These are phyloP conservation scores for Agelaius tricolor DNA, from an alignment of 2,113 vertebrate genomes.

Conservation along the genomic window DNA sequence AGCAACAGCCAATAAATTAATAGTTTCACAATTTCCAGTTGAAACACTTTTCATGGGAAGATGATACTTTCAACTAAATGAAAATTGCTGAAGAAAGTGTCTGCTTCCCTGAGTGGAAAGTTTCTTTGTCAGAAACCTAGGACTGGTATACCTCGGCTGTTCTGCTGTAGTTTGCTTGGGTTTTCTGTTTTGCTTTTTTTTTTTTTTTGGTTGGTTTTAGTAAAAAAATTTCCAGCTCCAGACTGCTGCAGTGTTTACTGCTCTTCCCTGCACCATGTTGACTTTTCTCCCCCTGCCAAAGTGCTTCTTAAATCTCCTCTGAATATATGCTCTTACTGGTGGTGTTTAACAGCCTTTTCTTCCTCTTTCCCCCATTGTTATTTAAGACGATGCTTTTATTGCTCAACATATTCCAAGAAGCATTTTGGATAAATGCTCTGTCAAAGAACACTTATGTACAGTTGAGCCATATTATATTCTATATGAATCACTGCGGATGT, in stretches of 20 bases:
- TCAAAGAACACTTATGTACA: conserved; percentile 50
- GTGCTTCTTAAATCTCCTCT: conserved; percentile 1
- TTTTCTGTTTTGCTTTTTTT: neutral
- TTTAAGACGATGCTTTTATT: conserved; percentile 37
- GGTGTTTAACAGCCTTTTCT: conserved; percentile 14
- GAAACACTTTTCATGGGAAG: conserved; percentile 24
- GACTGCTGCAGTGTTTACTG: neutral
- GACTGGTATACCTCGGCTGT: neutral
- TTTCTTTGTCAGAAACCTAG: neutral
- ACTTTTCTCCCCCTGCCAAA: conserved; percentile 4
- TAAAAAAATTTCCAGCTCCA: neutral
- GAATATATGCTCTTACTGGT: neutral
- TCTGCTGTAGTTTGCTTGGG: neutral
- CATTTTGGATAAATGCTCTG: conserved; percentile 48
- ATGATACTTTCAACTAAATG: neutral
- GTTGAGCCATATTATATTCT: conserved; percentile 24
- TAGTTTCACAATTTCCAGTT: neutral
- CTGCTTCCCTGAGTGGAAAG: neutral
- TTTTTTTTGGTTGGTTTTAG: neutral
- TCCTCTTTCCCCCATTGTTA: neutral
- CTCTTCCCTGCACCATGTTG: neutral
- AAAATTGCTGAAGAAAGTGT: neutral
- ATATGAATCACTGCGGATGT: neutral
- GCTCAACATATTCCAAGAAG: conserved; percentile 38
- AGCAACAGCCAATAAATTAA: conserved; percentile 21